Evolutionary conservation across 2,888 invertebrate genomes (phyloP).

Genomic region (Plebejus melissa): DNA sequence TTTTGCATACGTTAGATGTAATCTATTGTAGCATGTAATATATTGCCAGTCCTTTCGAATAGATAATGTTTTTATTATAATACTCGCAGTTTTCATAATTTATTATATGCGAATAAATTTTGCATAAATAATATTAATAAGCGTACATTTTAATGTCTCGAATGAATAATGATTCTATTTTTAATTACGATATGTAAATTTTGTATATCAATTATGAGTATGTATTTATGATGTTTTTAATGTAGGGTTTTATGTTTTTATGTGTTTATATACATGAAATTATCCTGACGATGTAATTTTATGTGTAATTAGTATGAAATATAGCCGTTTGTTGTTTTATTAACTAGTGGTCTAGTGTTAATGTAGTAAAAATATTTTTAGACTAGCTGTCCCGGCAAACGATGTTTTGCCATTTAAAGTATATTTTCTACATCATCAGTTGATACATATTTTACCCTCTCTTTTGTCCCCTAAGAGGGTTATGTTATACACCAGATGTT

Average conservation of each 20-base stretch:
- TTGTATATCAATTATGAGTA: slow-evolving; percentile 16
- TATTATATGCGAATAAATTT: slow-evolving; percentile 21
- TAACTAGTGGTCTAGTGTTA: neutral
- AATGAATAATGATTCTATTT: slow-evolving; percentile 26
- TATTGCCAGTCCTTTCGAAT: neutral
- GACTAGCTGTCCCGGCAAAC: too few species aligned
- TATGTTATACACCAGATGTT: too few species aligned
- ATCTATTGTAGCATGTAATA: slow-evolving; percentile 19
- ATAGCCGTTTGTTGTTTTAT: slow-evolving; percentile 14
- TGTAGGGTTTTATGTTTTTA: slow-evolving; percentile 19
- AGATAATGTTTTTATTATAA: slow-evolving; percentile 15
- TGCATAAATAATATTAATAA: slow-evolving; percentile 24
- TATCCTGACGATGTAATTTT: slow-evolving; percentile 20
- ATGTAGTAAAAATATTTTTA: neutral
- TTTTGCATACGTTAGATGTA: slow-evolving; percentile 21
- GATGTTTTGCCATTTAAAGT: too few species aligned
- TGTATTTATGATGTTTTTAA: slow-evolving; percentile 25
- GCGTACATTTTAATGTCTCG: slow-evolving; percentile 25
- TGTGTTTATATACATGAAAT: slow-evolving; percentile 28
- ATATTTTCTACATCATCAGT: too few species aligned
- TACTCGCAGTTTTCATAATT: slow-evolving; percentile 9
- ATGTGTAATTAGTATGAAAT: slow-evolving; percentile 22
- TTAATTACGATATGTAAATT: slow-evolving; percentile 27
- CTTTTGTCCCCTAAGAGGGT: too few species aligned
- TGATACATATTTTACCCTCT: too few species aligned